Base-by-base conservation (phyloP, 2,888 invertebrate genomes). In the Aphidius colemani region DNA sequence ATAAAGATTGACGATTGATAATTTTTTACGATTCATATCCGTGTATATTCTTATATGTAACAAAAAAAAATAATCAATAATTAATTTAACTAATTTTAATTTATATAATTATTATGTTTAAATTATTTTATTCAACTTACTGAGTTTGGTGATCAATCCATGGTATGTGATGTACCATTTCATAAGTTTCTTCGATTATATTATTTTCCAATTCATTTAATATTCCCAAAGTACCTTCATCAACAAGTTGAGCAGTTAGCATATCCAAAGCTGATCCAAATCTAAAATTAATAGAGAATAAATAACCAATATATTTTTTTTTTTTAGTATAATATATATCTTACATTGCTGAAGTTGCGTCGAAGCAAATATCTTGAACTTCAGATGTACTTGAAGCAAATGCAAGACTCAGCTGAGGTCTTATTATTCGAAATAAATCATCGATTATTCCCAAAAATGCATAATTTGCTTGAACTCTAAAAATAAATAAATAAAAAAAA, bases 61-160 rank as follows among this genome's bases (percentile, higher is more conserved):
- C 43, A 41, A 55, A 55, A 43, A 39, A 18, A 30, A 39, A 41
- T 53, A 9, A 60, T 50, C 18, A 6, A 11, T 50, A 10, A 9
- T 53, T 53, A 3, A 8, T 40, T 53, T 10, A 59, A 64, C n/a
- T 57, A 5, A n/a, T 46, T 39, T 53, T 4, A 10, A 1, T 30
- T 45, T 48, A 9, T 44, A 43, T 8, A 4, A 11, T 50, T 43
- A 43, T 44, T 6, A n/a, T 39, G 4, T 7, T 43, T 48, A 7
- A 51, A 13, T 48, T 4, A 6, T 10, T 55, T 18, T 13, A 7
- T 41, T 40, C 10, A 30, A 55, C 48, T 63, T 59, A 70, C 70
- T 59, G 65, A 30, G 70, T 70, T 46, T 65, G 62, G 55, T 67
- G 63, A 67, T 70, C 70, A 69, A 70, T 70, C 70, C 70, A 70